Evolutionary conservation across 2,797 vertebrate species (phyloP).

Genomic region (Oryzias dopingdopingensis): DNA sequence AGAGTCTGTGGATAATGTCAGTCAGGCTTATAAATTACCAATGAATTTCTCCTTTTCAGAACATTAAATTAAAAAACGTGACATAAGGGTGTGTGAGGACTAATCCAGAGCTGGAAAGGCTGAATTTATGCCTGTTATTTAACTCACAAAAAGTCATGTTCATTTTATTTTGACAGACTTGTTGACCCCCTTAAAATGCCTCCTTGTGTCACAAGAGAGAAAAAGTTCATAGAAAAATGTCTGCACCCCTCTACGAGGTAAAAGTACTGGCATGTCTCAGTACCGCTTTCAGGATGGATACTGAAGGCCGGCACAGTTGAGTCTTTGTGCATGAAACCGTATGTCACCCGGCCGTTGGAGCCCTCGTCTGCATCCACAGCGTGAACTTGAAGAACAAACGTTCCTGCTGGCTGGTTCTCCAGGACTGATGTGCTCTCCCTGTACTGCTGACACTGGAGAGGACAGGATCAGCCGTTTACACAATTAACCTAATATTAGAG

Average conservation of each 20-base stretch:
- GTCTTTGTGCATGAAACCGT: slow-evolving; percentile 89
- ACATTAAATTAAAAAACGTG: too few relatives aligned
- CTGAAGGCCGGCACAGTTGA: slow-evolving; percentile 85
- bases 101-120: too few relatives aligned
- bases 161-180: too few relatives aligned
- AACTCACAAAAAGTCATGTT: too few relatives aligned
- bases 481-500: too few relatives aligned
- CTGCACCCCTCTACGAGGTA: neutral
- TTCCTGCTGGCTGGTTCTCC: slow-evolving; percentile 87
- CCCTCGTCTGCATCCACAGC: slow-evolving; percentile 89
- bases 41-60: too few relatives aligned
- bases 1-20: too few relatives aligned
- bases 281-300: slow-evolving; percentile 89
- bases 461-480: slow-evolving; percentile 9
- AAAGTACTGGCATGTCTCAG: slow-evolving; percentile 9
- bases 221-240: neutral
- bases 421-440: slow-evolving; percentile 82
- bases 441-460: slow-evolving; percentile 84
- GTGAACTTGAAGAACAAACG: slow-evolving; percentile 87
- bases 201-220: too few relatives aligned
- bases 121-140: too few relatives aligned
- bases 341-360: slow-evolving; percentile 85
- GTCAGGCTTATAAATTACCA: too few relatives aligned
- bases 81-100: too few relatives aligned
- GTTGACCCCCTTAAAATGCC: too few relatives aligned